Evolutionary conservation across 2,797 vertebrate species (phyloP).

Genomic region (Emydoidea blandingii): DNA sequence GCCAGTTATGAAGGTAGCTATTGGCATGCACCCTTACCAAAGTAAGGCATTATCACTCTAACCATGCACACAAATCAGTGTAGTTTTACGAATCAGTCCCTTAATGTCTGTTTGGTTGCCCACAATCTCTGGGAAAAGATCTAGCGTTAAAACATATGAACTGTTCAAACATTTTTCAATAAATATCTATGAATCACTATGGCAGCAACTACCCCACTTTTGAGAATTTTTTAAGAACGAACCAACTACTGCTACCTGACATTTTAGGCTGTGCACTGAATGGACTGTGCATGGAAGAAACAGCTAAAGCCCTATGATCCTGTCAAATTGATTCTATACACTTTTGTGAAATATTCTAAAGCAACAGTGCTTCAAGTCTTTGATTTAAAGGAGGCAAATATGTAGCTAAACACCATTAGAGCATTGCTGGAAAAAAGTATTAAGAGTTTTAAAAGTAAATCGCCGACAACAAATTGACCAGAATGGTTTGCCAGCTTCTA

Average conservation of each 20-base stretch:
- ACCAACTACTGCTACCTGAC: not conserved
- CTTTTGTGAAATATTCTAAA: not conserved
- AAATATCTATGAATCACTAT: fast-evolving
- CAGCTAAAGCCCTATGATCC: fast-evolving
- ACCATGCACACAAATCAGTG: not conserved
- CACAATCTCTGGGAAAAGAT: not conserved
- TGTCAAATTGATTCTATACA: fast-evolving
- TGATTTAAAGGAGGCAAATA: not conserved
- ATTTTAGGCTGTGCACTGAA: not conserved
- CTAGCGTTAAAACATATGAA: fast-evolving
- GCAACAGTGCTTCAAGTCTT: not conserved
- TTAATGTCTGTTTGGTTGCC: not conserved
- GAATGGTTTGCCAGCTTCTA: not conserved
- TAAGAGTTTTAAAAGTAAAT: not conserved
- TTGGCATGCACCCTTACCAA: not conserved
- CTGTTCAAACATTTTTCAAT: fast-evolving
- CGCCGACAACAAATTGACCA: not conserved
- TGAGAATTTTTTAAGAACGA: not conserved
- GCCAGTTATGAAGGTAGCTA: not conserved
- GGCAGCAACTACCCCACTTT: not conserved
- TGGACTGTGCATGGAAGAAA: not conserved
- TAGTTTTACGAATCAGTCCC: not conserved
- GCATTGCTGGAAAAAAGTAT: not conserved
- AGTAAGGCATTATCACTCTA: not conserved
- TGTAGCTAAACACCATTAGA: not conserved